Base-by-base conservation (phyloP, 1,140 invertebrate species). In the Sarcophaga peregrina region DNA sequence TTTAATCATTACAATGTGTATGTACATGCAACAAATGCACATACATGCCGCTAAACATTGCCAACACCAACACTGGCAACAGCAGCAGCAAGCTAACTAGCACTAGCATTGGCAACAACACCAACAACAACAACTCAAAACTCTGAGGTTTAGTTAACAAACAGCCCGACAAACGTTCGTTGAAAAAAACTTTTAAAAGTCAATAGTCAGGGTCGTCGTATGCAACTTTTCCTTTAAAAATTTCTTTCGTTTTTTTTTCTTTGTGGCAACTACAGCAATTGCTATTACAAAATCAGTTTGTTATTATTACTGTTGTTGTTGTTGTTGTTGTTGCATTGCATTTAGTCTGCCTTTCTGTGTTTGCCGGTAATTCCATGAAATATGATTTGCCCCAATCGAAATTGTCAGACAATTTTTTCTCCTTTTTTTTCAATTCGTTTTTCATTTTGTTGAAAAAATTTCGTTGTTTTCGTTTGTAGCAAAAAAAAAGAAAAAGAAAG, bases 321-420 rank as follows among this genome's bases (percentile, higher is more conserved):
- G n/a, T n/a, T n/a, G n/a, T n/a, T n/a, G n/a, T 78, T 78, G 75
- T 17, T 17, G 46, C 25, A 37, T 48, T 76, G 46, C 8, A 48
- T 5, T 47, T 76, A 45, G 17, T 45, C 10, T 73, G 15, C 10
- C 74, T 25, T 78, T 78, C 13, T 78, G 25, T 72, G 62, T 68
- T 68, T 68, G 75, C 75, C 75, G 48, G 47, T 78, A 78, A 78
- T 78, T 78, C 75, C 50, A 78, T 78, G 75, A 78, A 78, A 78
- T 78, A 78, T 78, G 75, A 78, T 78, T 78, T 78, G 75, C 75
- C 75, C 48, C 75, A 78, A 78, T 78, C 75, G 75, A 78, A 78
- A 78, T 78, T 78, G 75, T 78, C 75, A 78, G 75, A 78, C 47
- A 45, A 78, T 76, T 47, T 76, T 76, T 76, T 76, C 17, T 25